Evolutionary conservation across 1,140 invertebrate genomes (phyloP).

Genomic region (Drosophila ogumai): DNA sequence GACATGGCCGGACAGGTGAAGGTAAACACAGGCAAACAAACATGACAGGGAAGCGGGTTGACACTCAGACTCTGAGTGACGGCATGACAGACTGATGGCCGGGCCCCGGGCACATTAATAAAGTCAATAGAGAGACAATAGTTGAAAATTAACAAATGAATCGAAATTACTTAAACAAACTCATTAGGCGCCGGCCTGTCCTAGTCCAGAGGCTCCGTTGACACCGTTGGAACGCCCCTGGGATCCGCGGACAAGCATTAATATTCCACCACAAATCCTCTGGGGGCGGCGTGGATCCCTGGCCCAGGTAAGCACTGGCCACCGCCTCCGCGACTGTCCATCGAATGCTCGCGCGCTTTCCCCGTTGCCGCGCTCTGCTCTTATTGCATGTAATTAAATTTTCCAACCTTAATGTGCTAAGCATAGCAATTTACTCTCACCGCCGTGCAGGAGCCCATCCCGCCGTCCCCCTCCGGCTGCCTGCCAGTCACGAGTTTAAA

Average conservation of each 20-base stretch:
- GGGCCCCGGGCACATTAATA: constrained; percentile 60
- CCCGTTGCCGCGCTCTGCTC: constrained; percentile 11
- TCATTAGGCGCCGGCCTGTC: constrained; percentile 71
- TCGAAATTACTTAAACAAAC: constrained; percentile 83
- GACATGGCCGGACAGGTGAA: constrained; percentile 20
- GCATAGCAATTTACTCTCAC: constrained; percentile 69
- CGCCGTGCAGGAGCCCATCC: constrained; percentile 10
- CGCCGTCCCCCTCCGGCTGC: not conserved
- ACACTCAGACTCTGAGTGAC: constrained; percentile 30
- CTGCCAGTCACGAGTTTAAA: constrained; percentile 59
- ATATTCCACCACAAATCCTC: constrained; percentile 20
- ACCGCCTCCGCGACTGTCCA: constrained; percentile 56
- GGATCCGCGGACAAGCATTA: constrained; percentile 24
- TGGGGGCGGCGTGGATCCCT: constrained; percentile 31
- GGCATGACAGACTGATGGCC: constrained; percentile 45
- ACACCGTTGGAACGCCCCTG: constrained; percentile 50
- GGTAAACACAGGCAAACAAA: constrained; percentile 27
- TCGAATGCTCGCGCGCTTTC: constrained; percentile 18
- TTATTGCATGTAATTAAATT: constrained; percentile 77
- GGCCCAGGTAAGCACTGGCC: constrained; percentile 47
- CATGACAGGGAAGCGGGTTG: constrained; percentile 12
- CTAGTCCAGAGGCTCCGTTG: constrained; percentile 54
- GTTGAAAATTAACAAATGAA: constrained; percentile 83
- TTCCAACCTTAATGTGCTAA: constrained; percentile 77
- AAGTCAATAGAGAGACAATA: constrained; percentile 79